Base-by-base conservation (phyloP, 2,888 invertebrate species). In the Thyatira batis region DNA sequence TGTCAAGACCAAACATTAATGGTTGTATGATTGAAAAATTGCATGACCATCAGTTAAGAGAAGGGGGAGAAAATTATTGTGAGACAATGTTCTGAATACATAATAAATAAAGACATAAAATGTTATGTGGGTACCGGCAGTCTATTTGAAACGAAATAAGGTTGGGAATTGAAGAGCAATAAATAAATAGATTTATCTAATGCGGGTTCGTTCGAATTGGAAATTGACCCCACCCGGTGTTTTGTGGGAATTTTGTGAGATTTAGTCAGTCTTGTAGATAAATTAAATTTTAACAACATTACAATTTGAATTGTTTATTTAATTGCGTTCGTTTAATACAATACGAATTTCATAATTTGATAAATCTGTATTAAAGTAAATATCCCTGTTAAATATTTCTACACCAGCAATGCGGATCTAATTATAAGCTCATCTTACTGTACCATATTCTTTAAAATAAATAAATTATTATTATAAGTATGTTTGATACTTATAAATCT, bases 11-110 rank as follows among this genome's bases (percentile, higher is more conserved):
- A 74, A 65, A 62, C 59, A 51, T 54, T 67, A 73, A 77, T 73
- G 72, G 57, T 69, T 69, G 71, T 76, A 81, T 84, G 84, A 90
- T 90, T 91, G 88, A 87, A 85, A 89, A 89, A 91, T 90, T 91
- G 87, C 87, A 87, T 82, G 85, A 78, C 76, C 72, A 73, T 64
- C 70, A 72, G 65, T 76, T 71, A 71, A 83, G 80, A 80, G 73
- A 75, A 75, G 82, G 85, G 84, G 84, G 79, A 76, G 53, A 50
- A 46, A n/a, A 49, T 33, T 49, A 33, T 39, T 49, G 45, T 49
- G 21, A 33, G 33, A 33, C 39, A 49, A 20, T 49, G 23, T 45
- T 30, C 33, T 21, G 23, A 21, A 33, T 20, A 39, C n/a, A 17
- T 20, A 23, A 13, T 13, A 43, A 43, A 39, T 20, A 21, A 23